These are phyloP conservation scores for Nettapus auritus DNA, from an alignment of 2,113 vertebrate species.

Conservation along the genomic window DNA sequence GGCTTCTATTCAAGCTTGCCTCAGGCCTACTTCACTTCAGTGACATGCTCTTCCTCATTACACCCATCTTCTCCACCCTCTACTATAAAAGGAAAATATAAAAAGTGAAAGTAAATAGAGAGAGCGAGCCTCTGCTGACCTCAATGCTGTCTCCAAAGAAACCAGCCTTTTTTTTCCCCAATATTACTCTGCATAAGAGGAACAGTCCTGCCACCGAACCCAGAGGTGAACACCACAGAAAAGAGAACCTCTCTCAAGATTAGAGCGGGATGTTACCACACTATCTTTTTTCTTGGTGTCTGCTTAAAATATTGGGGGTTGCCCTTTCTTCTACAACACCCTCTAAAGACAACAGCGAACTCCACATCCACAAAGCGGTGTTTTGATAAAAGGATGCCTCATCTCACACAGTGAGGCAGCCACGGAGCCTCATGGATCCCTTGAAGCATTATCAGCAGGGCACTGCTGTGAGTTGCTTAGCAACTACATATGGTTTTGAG, in stretches of 20 bases:
- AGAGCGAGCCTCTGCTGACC: background rate
- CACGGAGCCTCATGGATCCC: background rate
- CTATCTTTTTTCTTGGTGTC: background rate
- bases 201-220: background rate
- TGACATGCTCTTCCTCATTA: background rate
- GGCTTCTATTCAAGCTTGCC: background rate
- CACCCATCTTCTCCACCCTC: background rate
- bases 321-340: background rate
- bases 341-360: background rate
- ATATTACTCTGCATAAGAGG: background rate
- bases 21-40: background rate
- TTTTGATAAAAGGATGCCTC: background rate
- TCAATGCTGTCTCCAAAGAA: background rate
- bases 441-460: background rate
- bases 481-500: conserved; percentile 16
- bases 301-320: background rate
- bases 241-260: background rate
- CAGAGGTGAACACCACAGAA: background rate
- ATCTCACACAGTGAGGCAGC: background rate
- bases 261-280: background rate
- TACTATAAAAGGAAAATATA: background rate
- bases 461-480: conserved; percentile 23
- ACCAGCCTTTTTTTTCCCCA: background rate
- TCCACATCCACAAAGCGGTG: background rate
- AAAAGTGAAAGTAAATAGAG: background rate